Conservation (phyloP, 2,113 vertebrate species). For the Agelaius tricolor region DNA sequence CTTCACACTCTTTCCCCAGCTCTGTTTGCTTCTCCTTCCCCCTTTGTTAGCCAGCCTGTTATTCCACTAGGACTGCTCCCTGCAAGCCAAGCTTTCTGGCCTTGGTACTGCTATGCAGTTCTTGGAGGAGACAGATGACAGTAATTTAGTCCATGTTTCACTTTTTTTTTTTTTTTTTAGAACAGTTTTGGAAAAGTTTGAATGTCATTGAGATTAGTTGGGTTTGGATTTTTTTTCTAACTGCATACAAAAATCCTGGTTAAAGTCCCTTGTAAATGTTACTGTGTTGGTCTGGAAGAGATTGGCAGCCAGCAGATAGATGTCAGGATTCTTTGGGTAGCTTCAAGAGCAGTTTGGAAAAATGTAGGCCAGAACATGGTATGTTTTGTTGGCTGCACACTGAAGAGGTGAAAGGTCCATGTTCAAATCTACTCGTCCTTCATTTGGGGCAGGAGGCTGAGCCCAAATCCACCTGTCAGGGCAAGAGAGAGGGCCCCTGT, state of each 20-base stretch:
- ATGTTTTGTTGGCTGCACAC: neutral
- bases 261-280: neutral
- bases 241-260: neutral
- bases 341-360: neutral
- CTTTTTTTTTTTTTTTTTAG: neutral
- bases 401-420: neutral
- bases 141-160: neutral
- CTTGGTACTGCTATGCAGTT: neutral
- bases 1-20: neutral
- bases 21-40: neutral
- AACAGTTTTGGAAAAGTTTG: neutral
- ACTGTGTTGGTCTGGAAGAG: neutral
- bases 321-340: neutral
- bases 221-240: neutral
- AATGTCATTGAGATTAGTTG: neutral
- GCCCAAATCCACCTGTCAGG: neutral
- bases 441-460: neutral
- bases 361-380: neutral
- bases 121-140: neutral
- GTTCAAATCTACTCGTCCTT: neutral
- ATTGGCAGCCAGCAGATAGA: neutral
- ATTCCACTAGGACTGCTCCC: neutral
- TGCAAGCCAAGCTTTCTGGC: neutral
- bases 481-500: neutral
- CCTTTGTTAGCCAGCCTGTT: neutral